Percentiles rank a stretch among this genome's conserved stretches.
These are phyloP conservation scores for Brachyptera risi DNA, from an alignment of 2,888 invertebrate genomes.

Conservation along the genomic window DNA sequence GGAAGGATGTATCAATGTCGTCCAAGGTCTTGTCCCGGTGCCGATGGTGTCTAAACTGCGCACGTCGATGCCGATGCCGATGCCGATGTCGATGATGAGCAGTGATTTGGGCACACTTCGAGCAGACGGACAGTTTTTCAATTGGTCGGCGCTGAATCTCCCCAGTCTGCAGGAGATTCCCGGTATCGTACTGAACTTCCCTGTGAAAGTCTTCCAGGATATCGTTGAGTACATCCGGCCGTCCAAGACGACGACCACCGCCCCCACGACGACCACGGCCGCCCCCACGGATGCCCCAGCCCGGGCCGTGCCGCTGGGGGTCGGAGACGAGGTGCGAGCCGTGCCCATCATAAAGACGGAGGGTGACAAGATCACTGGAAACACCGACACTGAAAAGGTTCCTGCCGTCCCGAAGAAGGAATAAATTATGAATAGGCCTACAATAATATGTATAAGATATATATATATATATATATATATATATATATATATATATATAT, in stretches of 20 bases:
- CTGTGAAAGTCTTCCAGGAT: not conserved
- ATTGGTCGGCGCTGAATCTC: slow-evolving; percentile 7
- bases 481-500: too few relatives aligned
- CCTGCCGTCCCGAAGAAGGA: too few relatives aligned
- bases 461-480: too few relatives aligned
- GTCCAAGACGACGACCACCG: too few relatives aligned
- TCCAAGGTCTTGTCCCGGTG: not conserved
- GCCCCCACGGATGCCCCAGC: not conserved
- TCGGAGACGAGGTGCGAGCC: too few relatives aligned
- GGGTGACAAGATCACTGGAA: too few relatives aligned
- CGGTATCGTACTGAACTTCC: slow-evolving; percentile 1
- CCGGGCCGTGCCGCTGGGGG: not conserved
- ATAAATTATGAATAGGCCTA: too few relatives aligned
- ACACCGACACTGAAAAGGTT: too few relatives aligned
- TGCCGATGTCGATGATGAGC: too few relatives aligned
- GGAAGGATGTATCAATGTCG: not conserved
- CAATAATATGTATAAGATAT: too few relatives aligned
- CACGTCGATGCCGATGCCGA: not conserved
- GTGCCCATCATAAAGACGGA: too few relatives aligned
- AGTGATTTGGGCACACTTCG: not conserved
- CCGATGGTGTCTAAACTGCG: not conserved
- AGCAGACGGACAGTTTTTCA: not conserved
- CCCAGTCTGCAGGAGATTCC: not conserved
- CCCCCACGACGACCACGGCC: not conserved
- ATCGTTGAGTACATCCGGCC: not conserved